Percentiles rank a stretch among this genome's conserved stretches.
Evolutionary conservation across 2,888 invertebrate species (phyloP).

Genomic region (Elgonia sp.): DNA sequence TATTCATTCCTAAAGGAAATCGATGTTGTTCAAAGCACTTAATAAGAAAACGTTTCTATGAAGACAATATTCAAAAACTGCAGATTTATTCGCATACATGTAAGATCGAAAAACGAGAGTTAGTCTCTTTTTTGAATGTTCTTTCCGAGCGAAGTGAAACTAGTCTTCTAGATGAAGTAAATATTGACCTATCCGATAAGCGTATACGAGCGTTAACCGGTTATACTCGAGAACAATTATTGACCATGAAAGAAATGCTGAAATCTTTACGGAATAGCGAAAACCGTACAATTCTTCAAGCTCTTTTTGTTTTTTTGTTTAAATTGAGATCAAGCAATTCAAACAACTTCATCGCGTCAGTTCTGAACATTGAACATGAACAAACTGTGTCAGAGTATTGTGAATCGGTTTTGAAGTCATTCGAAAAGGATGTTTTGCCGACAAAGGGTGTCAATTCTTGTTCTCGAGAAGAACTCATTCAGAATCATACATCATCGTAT

Average conservation of each 20-base stretch:
- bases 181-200: neutral
- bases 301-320: neutral
- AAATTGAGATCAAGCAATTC: neutral
- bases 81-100: no score
- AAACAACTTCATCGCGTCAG: neutral
- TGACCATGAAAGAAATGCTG: no score
- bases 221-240: no score
- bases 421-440: neutral
- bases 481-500: neutral
- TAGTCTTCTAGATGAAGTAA: neutral
- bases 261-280: neutral
- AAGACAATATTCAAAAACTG: no score
- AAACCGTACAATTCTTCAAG: neutral
- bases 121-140: neutral
- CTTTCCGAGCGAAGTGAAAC: neutral
- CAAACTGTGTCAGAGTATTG: neutral
- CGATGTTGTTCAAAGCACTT: no score
- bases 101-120: neutral
- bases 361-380: neutral
- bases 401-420: neutral
- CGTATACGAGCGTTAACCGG: neutral
- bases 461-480: neutral
- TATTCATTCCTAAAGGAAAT: no score
- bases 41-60: no score
- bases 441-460: neutral